phyloP scores from a whole-genome alignment of 2,797 vertebrate genomes.

The Poecilia picta region DNA sequence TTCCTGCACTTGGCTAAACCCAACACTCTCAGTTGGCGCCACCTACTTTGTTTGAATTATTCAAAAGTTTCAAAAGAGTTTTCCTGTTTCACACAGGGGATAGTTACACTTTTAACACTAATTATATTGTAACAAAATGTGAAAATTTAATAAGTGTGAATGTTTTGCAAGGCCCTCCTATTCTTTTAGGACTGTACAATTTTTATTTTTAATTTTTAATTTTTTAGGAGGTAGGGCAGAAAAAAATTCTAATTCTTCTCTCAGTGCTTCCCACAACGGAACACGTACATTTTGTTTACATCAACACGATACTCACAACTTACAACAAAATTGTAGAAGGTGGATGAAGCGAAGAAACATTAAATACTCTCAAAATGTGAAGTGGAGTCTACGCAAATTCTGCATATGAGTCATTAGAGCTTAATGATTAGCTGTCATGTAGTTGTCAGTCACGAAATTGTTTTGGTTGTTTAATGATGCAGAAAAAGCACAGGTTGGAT shows the following conservation, averaged over 20 bases:
- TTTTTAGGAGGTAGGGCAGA: background rate
- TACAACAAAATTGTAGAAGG: background rate
- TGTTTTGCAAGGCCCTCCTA: background rate
- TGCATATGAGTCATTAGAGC: slow-evolving; percentile 60
- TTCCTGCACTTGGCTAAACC: no score
- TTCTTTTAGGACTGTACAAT: background rate
- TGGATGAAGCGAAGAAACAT: background rate
- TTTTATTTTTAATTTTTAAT: background rate
- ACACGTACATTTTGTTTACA: background rate
- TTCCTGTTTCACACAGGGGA: no score
- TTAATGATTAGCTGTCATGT: slow-evolving; percentile 56
- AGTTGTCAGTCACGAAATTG: slow-evolving; percentile 57
- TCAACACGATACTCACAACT: slow-evolving; percentile 11
- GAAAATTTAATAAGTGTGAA: background rate
- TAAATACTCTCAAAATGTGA: slow-evolving; percentile 22
- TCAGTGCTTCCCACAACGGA: background rate
- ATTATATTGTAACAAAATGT: background rate
- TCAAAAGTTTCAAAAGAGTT: no score
- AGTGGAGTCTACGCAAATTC: slow-evolving; percentile 36
- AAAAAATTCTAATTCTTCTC: background rate
- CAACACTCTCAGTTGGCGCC: no score
- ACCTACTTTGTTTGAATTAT: no score
- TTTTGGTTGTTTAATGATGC: slow-evolving; percentile 48
- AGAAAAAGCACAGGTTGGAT: slow-evolving; percentile 64
- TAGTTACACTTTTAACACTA: background rate